Conservation (phyloP, 2,113 vertebrate species). For the Thryonomys swinderianus region DNA sequence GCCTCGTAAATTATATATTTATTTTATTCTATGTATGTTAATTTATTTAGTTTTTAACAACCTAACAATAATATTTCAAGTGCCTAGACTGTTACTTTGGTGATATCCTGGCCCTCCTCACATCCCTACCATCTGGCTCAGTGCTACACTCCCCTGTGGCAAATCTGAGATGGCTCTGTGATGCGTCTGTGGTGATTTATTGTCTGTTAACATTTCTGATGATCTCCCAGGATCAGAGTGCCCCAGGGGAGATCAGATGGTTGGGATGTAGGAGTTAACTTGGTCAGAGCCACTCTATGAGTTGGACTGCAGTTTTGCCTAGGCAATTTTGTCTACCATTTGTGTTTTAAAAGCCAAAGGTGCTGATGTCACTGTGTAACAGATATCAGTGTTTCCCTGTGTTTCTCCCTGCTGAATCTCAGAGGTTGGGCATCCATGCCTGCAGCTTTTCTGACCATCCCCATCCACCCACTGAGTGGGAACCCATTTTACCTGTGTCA, state of each 20-base stretch:
- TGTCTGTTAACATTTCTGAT: slow-evolving; percentile 64
- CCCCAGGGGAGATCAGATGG: slow-evolving; percentile 33
- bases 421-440: slow-evolving; percentile 40
- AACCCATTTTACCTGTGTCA: slow-evolving; percentile 47
- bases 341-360: slow-evolving; percentile 76
- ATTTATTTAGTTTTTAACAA: slow-evolving; percentile 89
- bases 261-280: slow-evolving; percentile 60
- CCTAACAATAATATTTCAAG: slow-evolving; percentile 84
- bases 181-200: background rate
- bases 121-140: slow-evolving; percentile 47
- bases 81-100: slow-evolving; percentile 83
- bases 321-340: slow-evolving; percentile 76
- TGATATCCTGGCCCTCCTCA: slow-evolving; percentile 51
- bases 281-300: slow-evolving; percentile 79
- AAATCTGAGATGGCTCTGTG: slow-evolving; percentile 45
- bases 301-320: slow-evolving; percentile 78
- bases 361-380: slow-evolving; percentile 76
- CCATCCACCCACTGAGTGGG: slow-evolving; percentile 27
- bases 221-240: slow-evolving; percentile 20
- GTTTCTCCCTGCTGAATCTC: slow-evolving; percentile 57
- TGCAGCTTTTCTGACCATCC: slow-evolving; percentile 34
- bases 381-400: slow-evolving; percentile 58
- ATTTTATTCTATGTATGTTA: slow-evolving; percentile 91
- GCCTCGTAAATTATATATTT: slow-evolving; percentile 92
- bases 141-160: background rate